Conservation (phyloP, 2,888 invertebrate species). For the Thymelicus lineola region DNA sequence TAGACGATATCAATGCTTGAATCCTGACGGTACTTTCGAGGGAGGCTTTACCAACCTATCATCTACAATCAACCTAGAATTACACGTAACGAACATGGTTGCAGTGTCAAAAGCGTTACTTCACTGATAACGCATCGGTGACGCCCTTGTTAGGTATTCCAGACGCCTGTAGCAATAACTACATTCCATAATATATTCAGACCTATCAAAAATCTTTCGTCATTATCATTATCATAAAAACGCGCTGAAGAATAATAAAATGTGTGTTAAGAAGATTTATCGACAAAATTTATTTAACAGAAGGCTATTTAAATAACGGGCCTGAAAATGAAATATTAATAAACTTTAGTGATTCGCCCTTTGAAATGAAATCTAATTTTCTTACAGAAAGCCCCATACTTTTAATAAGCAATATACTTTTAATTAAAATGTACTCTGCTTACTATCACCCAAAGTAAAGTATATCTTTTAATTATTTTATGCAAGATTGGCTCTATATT, state of each 20-base stretch:
- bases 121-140: no score
- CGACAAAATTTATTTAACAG: background rate
- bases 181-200: background rate
- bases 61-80: no score
- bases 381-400: background rate
- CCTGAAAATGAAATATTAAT: constrained; percentile 2
- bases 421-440: background rate
- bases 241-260: background rate
- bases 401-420: background rate
- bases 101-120: no score
- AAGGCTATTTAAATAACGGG: background rate
- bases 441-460: background rate
- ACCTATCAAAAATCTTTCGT: background rate
- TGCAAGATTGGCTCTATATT: background rate
- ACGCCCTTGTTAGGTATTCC: background rate
- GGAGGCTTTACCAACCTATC: no score
- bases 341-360: constrained; percentile 5
- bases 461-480: background rate
- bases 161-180: no score
- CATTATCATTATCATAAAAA: constrained; percentile 4
- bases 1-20: no score
- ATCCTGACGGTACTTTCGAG: no score
- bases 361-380: constrained; percentile 5
- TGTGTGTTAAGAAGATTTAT: no score
- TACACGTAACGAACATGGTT: no score